Conservation (phyloP, 2,888 invertebrate species). For the Galeopsomyia nigrocyanea region DNA sequence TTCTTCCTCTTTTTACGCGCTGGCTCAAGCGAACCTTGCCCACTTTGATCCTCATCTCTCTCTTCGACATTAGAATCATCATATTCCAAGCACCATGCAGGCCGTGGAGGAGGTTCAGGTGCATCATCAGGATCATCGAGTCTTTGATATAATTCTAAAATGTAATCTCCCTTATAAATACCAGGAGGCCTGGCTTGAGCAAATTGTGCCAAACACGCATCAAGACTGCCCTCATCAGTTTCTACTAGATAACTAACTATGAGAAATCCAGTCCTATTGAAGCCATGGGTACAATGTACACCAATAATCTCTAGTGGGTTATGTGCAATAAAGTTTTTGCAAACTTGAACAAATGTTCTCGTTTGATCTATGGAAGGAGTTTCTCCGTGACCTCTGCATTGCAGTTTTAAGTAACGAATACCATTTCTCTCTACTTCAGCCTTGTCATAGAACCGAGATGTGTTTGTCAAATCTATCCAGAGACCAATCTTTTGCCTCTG, state of each 20-base stretch:
- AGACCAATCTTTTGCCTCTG: constrained; percentile 90
- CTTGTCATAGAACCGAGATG: constrained; percentile 91
- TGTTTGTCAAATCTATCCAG: constrained; percentile 98
- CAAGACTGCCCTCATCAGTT: constrained; percentile 85
- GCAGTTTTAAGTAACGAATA: constrained; percentile 84
- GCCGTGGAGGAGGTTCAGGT: constrained; percentile 80
- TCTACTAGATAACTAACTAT: constrained; percentile 93
- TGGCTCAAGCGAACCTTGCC: constrained; percentile 28
- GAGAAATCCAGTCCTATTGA: constrained; percentile 97
- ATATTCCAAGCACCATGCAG: constrained; percentile 87
- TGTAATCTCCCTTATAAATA: constrained; percentile 97
- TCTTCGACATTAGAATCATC: constrained; percentile 58
- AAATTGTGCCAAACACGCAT: constrained; percentile 86
- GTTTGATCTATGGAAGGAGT: constrained; percentile 91
- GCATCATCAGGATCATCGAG: constrained; percentile 77
- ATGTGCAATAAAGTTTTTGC: constrained; percentile 82
- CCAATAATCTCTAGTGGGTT: constrained; percentile 81
- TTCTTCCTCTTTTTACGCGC: constrained; percentile 61
- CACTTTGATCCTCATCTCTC: constrained; percentile 54
- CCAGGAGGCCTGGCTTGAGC: constrained; percentile 88
- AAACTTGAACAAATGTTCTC: constrained; percentile 84
- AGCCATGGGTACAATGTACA: constrained; percentile 98
- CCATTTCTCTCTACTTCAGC: constrained; percentile 81
- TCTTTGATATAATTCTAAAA: constrained; percentile 91
- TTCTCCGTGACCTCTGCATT: constrained; percentile 93